Percentiles rank a stretch among this genome's conserved stretches.
phyloP scores from a whole-genome alignment of 1,140 invertebrate genomes.

The Acromyrmex heyeri region DNA sequence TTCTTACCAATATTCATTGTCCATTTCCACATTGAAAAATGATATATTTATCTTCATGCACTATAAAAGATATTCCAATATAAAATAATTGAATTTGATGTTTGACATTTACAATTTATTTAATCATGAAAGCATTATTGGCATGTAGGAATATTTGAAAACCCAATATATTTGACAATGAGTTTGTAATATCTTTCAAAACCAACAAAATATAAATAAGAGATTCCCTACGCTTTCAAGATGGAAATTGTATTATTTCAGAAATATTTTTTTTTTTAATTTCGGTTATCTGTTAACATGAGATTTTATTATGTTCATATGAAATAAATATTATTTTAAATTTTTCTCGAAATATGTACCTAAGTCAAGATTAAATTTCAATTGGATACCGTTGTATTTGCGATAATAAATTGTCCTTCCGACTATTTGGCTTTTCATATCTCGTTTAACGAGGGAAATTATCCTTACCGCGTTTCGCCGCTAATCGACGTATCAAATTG shows the following conservation, averaged over 20 bases:
- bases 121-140: constrained; percentile 1
- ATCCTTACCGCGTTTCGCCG: constrained; percentile 38
- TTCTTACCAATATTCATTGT: background rate
- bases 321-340: background rate
- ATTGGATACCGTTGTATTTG: background rate
- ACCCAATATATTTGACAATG: background rate
- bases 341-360: background rate
- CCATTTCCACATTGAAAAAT: background rate
- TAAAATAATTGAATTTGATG: constrained; percentile 5
- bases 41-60: background rate
- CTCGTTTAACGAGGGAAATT: constrained; percentile 34
- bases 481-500: constrained; percentile 39
- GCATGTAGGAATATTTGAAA: constrained; percentile 9
- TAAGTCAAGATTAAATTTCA: constrained; percentile 15
- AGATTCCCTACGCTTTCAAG: background rate
- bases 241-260: constrained; percentile 12
- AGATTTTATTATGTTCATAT: background rate
- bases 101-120: constrained; percentile 26
- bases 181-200: background rate
- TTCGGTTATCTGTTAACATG: background rate
- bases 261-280: background rate
- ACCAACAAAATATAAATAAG: background rate
- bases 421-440: constrained; percentile 10
- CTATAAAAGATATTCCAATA: background rate
- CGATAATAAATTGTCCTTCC: constrained; percentile 6